phyloP scores from a whole-genome alignment of 2,113 vertebrate genomes.

The Apteryx owenii region DNA sequence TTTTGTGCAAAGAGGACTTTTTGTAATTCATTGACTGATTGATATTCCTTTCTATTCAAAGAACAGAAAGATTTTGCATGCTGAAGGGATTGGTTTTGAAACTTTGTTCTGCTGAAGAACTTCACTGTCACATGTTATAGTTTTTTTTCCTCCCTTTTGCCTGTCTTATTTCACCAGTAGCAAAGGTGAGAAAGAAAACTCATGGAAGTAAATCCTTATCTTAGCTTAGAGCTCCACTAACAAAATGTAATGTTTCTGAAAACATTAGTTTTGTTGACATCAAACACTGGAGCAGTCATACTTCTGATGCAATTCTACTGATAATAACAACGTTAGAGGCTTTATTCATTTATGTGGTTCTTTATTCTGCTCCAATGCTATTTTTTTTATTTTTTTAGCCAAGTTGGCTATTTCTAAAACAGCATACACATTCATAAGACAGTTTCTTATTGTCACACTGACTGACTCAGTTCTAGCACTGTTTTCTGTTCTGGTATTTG shows the following conservation, averaged over 20 bases:
- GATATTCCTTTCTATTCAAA: neutral
- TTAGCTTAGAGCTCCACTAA: neutral
- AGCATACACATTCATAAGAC: neutral
- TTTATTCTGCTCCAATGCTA: fast-evolving
- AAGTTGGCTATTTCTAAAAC: neutral
- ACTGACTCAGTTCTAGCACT: neutral
- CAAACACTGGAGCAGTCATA: neutral
- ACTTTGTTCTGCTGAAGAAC: neutral
- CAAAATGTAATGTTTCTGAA: neutral
- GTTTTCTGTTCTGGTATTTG: neutral
- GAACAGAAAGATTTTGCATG: neutral
- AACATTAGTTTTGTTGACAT: neutral
- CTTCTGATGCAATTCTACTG: neutral
- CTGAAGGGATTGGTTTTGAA: neutral
- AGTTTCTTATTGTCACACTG: neutral
- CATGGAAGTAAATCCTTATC: neutral
- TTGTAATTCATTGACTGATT: neutral
- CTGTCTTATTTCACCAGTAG: neutral
- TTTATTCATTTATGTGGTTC: neutral
- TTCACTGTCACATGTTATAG: neutral
- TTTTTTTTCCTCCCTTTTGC: neutral
- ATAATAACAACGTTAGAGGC: neutral
- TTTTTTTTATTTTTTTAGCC: neutral
- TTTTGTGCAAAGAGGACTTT: neutral
- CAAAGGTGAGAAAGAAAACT: neutral